Base-by-base conservation (phyloP, 1,140 invertebrate species). In the Cotesia glomerata region DNA sequence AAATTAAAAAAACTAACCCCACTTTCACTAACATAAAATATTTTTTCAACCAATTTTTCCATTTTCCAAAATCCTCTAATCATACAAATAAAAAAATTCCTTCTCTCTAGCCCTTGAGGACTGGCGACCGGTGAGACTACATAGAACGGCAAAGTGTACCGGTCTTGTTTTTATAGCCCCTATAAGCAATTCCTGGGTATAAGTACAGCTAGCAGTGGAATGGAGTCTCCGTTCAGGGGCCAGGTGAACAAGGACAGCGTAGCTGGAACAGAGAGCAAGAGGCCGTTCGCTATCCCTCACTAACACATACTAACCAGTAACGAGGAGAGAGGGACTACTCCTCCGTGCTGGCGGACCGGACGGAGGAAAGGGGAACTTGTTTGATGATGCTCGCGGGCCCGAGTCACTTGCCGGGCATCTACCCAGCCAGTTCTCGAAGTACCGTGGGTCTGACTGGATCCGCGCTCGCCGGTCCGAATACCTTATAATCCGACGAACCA, bases 111-210 rank as follows among this genome's bases (percentile, higher is more conserved):
- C 26, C 26, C 26, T 26, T 26, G 26, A 26, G 26, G 26, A 26
- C 26, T 26, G 26, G 73, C 82, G 85, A 84, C 86, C 84, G 85
- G 84, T 81, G 84, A 3, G 26, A 26, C 26, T 26, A 1, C 83
- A 82, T 85, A 81, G 82, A 82, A 79, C 81, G 79, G 76, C 81
- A 82, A 81, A 86, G 85, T 85, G 83, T 85, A 87, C 84, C 84
- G 85, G 85, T 86, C 84, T 86, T 87, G 85, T 86, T 86, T 86
- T 86, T 87, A 84, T 85, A 86, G 83, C 82, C 81, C 83, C 80
- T 82, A 81, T 26, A 26, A 26, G 26, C 26, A 26, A 26, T 26
- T 2, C 26, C 26, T 26, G 26, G 3, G 26, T 26, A 26, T 26
- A 26, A 26, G 26, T 26, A 26, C 26, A 82, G 82, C 81, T 81